Evolutionary conservation across 2,113 vertebrate species (phyloP), one percentile per base, ranked within the genome.

Genomic region (Cavia porcellus): DNA sequence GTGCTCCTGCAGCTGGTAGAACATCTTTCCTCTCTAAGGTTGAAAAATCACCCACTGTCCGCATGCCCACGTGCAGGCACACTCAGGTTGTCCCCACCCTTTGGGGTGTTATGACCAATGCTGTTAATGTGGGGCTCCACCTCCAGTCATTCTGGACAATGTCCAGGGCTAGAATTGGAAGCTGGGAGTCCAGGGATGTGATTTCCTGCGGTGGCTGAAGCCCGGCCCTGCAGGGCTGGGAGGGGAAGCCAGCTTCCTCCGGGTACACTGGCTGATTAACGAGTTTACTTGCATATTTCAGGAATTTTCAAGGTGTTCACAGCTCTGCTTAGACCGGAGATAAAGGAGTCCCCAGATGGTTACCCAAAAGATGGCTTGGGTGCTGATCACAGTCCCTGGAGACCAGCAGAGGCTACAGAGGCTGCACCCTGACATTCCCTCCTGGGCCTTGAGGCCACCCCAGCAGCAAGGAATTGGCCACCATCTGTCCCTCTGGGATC

Each of bases 21-120:
- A 22, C 0, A 0, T 5, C 85, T 64, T 92, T 57, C 30, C 61
- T 55, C 5, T 2, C 5, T 25, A 7, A 79, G 55, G 17, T 0
- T 50, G 47, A 12, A 14, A 45, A 2, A 12, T 0, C 19, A 1
- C 19, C 84, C 2, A 0, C 1, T 5, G 11, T 5, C 1, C 0
- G 22, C 70, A 5, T 0, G 3, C 7, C n/a, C 7, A 0, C 11
- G 0, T 20, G 9, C 13, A 0, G 2, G 5, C 17, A 38, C 84
- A 3, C 30, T 1, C 2, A 6, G 55, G 14, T 0, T 0, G 2
- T 3, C 10, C 15, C 66, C 9, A 0, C n/a, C 9, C 45, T 79
- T 7, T 1, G 2, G 47, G 57, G 25, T 20, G 5, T 11, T 22
- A 61, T 9, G 35, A 17, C 0, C 1, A 13, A 6, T 5, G 28